phyloP scores from a whole-genome alignment of 1,140 invertebrate species.

The Lasioglossum albipes region DNA sequence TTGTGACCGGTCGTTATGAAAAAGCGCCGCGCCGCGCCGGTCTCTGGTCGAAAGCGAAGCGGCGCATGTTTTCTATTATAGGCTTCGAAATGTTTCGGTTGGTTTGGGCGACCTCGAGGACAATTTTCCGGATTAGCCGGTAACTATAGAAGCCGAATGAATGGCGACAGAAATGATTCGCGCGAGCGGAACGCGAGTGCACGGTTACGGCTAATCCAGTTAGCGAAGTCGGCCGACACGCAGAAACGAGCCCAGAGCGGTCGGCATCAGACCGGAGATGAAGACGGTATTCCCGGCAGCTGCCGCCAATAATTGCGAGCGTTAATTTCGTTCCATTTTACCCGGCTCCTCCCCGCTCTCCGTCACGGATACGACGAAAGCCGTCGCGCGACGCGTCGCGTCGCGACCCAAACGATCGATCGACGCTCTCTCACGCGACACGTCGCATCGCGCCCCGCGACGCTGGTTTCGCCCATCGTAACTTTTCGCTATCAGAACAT shows the following conservation, averaged over 20 bases:
- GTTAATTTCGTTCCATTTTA: slow-evolving; percentile 39
- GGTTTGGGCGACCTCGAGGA: background rate
- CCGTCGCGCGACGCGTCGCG: background rate
- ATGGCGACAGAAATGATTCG: slow-evolving; percentile 25
- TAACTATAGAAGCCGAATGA: background rate
- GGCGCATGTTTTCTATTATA: slow-evolving; percentile 16
- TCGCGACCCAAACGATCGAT: too few species aligned
- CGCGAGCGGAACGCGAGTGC: slow-evolving; percentile 18
- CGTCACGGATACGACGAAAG: slow-evolving; percentile 8
- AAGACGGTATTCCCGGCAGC: slow-evolving; percentile 31
- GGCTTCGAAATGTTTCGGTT: background rate
- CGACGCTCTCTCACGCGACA: too few species aligned
- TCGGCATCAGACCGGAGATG: slow-evolving; percentile 15
- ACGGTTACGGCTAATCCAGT: slow-evolving; percentile 42
- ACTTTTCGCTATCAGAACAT: too few species aligned
- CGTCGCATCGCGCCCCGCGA: too few species aligned
- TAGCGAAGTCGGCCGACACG: slow-evolving; percentile 14
- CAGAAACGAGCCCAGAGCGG: slow-evolving; percentile 9
- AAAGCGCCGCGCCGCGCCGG: too few species aligned
- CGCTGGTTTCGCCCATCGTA: too few species aligned
- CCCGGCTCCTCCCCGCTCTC: background rate
- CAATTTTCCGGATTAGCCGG: slow-evolving; percentile 15
- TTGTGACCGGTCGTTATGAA: too few species aligned
- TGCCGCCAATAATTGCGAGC: slow-evolving; percentile 43
- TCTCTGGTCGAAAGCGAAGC: background rate